These are phyloP conservation scores for Macrosiphum euphorbiae DNA, from an alignment of 2,888 invertebrate species.

Conservation along the genomic window DNA sequence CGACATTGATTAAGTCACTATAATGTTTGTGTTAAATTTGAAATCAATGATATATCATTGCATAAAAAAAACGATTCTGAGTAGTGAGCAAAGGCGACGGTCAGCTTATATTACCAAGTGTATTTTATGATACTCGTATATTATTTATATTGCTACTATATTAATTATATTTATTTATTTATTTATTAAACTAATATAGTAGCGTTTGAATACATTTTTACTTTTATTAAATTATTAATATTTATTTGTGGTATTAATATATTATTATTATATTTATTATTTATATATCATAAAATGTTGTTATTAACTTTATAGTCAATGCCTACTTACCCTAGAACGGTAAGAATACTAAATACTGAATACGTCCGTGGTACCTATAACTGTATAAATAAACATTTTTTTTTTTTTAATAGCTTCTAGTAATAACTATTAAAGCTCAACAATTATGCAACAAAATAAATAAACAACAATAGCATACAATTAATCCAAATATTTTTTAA, in stretches of 20 bases:
- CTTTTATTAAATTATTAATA: not conserved
- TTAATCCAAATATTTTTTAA: not conserved
- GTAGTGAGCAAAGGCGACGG: too few species aligned
- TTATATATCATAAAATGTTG: not conserved
- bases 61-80: not conserved
- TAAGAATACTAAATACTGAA: not conserved
- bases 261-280: not conserved
- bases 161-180: not conserved
- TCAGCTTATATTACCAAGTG: not conserved
- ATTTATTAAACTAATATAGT: not conserved
- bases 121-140: not conserved
- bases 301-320: not conserved
- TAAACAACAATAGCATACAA: not conserved
- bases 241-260: not conserved
- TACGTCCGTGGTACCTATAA: not conserved
- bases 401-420: too few species aligned
- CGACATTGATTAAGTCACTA: not conserved
- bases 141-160: not conserved
- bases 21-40: not conserved
- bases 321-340: not conserved
- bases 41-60: not conserved
- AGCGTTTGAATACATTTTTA: not conserved
- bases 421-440: too few species aligned
- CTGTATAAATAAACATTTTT: not conserved
- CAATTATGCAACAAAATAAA: too few species aligned